Evolutionary conservation across 1,140 invertebrate genomes (phyloP), one percentile per base, ranked within the genome.

Genomic region (Neoseiulus cucumeris): DNA sequence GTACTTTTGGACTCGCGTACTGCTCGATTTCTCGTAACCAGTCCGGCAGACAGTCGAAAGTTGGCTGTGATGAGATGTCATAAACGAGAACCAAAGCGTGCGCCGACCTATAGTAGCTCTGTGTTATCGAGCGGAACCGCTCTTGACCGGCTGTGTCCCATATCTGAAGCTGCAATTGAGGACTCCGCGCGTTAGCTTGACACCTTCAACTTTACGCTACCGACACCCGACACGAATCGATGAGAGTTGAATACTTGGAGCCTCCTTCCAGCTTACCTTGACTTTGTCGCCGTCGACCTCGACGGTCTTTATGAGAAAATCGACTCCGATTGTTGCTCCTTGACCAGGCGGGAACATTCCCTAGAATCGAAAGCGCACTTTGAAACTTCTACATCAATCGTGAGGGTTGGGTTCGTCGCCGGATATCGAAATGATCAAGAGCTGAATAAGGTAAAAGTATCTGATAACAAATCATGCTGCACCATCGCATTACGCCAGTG

Each of bases 281-380:
- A 98, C 87, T 84, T 93, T 90, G 79, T 97, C 94, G 74, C 92
- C 92, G 75, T 98, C 93, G 66, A 98, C 87, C 79, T 94, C 89
- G 9, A 98, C 86, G 67, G 93, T 98, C 79, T 98, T 97, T 72
- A 98, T 98, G 84, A 96, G 97, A 75, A 98, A 98, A 81, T 98
- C 95, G 14, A 98, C 95, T 66, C 95, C 95, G 71, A 98, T 98
- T 1, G 95, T 98, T 67, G 92, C 94, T 65, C 94, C 94, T 81
- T 98, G 94, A 42, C 91, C 91, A 28, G 90, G 90, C 41, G 91
- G 91, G 79, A 94, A 95, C 20, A 94, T 77, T 0, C 91, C 91
- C 82, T 85, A 59, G 65, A 66, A 14, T 55, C 67, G 59, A 76
- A 79, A 73, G 66, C 70, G 67, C 69, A 66, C 64, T 4, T 9